Evolutionary conservation across 2,888 invertebrate species (phyloP), one percentile per base, ranked within the genome.

Genomic region (Alentia gelatinosa): DNA sequence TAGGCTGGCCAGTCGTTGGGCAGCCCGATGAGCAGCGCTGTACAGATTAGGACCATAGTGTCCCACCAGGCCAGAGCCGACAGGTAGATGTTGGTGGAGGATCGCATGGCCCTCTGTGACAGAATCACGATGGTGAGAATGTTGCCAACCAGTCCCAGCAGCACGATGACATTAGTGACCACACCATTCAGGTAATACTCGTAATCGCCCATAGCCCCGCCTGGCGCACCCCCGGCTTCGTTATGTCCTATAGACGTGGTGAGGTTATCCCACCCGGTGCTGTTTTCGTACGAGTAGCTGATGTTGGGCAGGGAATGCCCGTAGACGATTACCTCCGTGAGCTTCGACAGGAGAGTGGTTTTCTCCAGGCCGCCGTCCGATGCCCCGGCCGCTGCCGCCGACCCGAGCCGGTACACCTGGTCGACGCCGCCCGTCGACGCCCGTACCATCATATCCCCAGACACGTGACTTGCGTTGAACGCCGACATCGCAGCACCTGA

Each of bases 131-230:
- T 96, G 19, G 97, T 97, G 42, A 97, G 95, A 26, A 95, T 94
- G 94, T 98, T 98, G 89, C 98, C 98, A 90, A 97, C 96, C 91
- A 97, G 97, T 91, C 98, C 98, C 91, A 98, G 96, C 92, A 97
- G 96, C n/a, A 95, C 94, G 15, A 95, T 93, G 37, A 94, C 92
- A 23, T 94, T 93, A 0, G 94, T 94, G 47, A 94, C 90, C 19
- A 95, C 93, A 35, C 95, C 95, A 88, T 95, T 94, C 30, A 95
- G 89, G 92, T 92, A 93, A 68, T 90, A 92, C n/a, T 74, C n/a
- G 37, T 86, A 86, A 1, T 56, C 63, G 9, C 42, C 83, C n/a
- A 26, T 33, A 19, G 23, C 83, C 1, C 42, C 83, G 33, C 42
- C 68, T 19, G 23, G 30, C 1, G 42, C n/a, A 4, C 35, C 75